Base-by-base conservation (phyloP, 2,113 vertebrate genomes). In the Prietella phreatophila region DNA sequence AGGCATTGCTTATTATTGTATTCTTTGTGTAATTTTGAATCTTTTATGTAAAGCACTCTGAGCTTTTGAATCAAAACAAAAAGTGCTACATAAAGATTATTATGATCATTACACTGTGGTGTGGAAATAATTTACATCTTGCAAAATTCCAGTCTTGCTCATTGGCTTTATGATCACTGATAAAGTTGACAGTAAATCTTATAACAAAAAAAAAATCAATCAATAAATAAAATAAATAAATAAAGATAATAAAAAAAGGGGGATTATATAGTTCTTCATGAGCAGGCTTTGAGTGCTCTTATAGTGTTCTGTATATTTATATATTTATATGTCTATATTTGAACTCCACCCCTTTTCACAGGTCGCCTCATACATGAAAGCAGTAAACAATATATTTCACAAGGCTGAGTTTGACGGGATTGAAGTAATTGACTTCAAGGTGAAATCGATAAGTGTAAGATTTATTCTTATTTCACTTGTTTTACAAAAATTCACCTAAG, bases 391-490 rank as follows among this genome's bases (percentile, higher is more conserved):
- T 78, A 93, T 97, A 85, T 97, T 91, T 3, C 92, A 95, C 90
- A 94, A 92, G 8, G 93, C 92, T 50, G 93, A 96, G 83, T 96
- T 97, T 88, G 92, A 93, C 0, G 95, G 94, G 33, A 94, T 96
- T 85, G 88, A 93, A 71, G 79, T 96, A 87, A 90, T 96, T 85
- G 95, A 96, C 92, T 97, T 97, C 88, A 95, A 94, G 95, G 95
- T 96, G 47, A 96, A 96, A 92, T 93, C 93, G 8, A 92, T 97
- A 36, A 90, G 4, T 0, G 96, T 97, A 94, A 95, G 95, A 88
- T 79, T 15, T 55, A 2, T 36, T 7, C 42, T 42, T 5, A 63
- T 82, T 53, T 63, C 60, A 3, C 5, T 58, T 30, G 6, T 25
- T 71, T 85, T 22, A 82, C 9, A 76, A 67, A 82, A 8, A 61